Conservation (phyloP, 1,140 invertebrate genomes). For the Ruditapes philippinarum region DNA sequence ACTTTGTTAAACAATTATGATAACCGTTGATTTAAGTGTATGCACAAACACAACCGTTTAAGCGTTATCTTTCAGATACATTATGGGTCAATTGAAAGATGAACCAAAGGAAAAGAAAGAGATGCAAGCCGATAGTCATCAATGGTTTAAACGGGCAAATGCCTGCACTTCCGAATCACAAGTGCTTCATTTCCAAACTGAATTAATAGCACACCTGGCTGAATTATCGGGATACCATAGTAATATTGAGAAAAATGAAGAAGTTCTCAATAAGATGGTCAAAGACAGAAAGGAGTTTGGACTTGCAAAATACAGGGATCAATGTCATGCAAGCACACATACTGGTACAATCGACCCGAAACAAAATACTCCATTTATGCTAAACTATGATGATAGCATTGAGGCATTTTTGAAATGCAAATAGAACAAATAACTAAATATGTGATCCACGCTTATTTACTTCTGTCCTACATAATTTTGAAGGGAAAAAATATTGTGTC, state of each 20-base stretch:
- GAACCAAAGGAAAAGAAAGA: neutral
- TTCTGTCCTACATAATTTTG: too few species aligned
- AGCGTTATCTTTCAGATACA: neutral
- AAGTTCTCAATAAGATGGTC: conserved; percentile 20
- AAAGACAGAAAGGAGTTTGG: conserved; percentile 3
- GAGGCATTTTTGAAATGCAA: neutral
- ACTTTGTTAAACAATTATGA: neutral
- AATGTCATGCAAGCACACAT: neutral
- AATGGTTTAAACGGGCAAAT: neutral
- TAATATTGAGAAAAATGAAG: neutral
- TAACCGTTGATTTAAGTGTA: neutral
- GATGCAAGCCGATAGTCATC: neutral
- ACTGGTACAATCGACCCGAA: neutral
- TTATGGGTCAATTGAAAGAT: conserved; percentile 7
- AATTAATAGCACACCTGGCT: neutral
- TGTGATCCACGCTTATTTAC: too few species aligned
- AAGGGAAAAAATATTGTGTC: too few species aligned
- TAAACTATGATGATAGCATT: neutral
- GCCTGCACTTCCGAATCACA: neutral
- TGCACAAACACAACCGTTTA: neutral
- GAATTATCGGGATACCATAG: neutral
- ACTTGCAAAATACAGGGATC: neutral
- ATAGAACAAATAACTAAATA: too few species aligned
- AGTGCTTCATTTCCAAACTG: conserved; percentile 34
- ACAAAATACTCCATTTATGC: neutral